These are phyloP conservation scores for Actinia equina DNA, from an alignment of 64 coral and sea anemone species.

Conservation along the genomic window DNA sequence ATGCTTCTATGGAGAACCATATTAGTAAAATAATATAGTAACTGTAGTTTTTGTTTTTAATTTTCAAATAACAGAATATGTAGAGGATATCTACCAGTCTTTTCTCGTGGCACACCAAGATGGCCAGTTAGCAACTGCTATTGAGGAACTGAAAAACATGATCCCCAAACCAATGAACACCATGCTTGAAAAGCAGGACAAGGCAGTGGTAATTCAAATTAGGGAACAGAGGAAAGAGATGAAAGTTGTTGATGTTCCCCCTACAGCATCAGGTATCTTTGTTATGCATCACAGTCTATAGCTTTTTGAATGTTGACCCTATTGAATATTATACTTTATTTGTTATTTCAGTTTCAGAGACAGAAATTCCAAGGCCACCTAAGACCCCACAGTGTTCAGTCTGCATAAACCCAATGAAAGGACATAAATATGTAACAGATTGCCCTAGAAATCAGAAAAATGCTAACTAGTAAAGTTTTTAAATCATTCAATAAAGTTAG, in stretches of 20 bases:
- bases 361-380: not conserved
- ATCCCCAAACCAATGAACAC: not conserved
- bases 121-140: slow-evolving; percentile 19
- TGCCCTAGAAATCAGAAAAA: not conserved
- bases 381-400: not conserved
- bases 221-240: not conserved
- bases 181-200: not conserved
- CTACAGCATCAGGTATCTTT: not conserved
- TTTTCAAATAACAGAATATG: slow-evolving; percentile 40
- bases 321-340: not conserved
- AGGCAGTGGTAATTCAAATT: not conserved
- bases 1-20: too few relatives aligned
- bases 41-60: not conserved
- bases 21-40: too few relatives aligned
- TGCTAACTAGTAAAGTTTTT: too few relatives aligned
- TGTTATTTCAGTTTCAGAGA: not conserved
- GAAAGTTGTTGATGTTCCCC: not conserved
- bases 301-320: not conserved
- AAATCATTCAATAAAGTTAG: too few relatives aligned
- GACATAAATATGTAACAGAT: slow-evolving; percentile 8
- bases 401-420: slow-evolving; percentile 24
- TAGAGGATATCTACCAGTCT: slow-evolving; percentile 50
- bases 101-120: slow-evolving; percentile 29
- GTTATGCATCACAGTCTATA: not conserved
- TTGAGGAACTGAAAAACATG: slow-evolving; percentile 17